Evolutionary conservation across 1,140 invertebrate species (phyloP), one percentile per base, ranked within the genome.

Genomic region (Apis laboriosa): DNA sequence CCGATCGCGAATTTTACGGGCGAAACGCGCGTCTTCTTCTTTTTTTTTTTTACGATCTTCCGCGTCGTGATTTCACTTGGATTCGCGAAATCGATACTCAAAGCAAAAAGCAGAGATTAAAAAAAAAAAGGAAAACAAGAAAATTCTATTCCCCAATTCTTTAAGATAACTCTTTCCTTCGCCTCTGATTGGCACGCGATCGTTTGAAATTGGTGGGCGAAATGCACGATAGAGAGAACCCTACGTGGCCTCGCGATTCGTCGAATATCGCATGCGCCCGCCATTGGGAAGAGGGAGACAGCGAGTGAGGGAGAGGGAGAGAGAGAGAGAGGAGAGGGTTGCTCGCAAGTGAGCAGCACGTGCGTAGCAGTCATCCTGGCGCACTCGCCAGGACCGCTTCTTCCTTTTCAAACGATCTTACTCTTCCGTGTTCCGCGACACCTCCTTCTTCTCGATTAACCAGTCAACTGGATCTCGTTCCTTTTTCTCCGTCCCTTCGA

Each of bases 331-430:
- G 58, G 87, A 83, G 80, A 89, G 89, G 89, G 88, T 85, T 90
- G 90, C 67, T 84, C 78, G 83, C 80, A 63, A 88, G 85, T 85
- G 84, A 89, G 77, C 84, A 86, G 88, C 90, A 91, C 90, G 90
- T 91, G 90, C 90, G 89, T 86, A 87, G 61, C 91, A 92, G 91
- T 92, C 86, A 90, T 89, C 83, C 89, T 90, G 86, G 89, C 85
- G 87, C 89, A 86, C 80, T 83, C 84, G 88, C 86, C 89, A 88
- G 84, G 90, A 91, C 75, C 76, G 84, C 68, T 86, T 85, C 86
- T 74, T 87, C 67, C 55, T 80, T 84, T 85, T 77, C 76, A 68
- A 85, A 70, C 84, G n/a, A 85, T 83, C 72, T 43, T 49, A 1
- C 13, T 55, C 58, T 5, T 5, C 19, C 34, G 34, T 34, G 34